Percentiles rank a stretch among this genome's conserved stretches.
These are phyloP conservation scores for Tylochromis polylepis DNA, from an alignment of 2,113 vertebrate genomes.

Conservation along the genomic window DNA sequence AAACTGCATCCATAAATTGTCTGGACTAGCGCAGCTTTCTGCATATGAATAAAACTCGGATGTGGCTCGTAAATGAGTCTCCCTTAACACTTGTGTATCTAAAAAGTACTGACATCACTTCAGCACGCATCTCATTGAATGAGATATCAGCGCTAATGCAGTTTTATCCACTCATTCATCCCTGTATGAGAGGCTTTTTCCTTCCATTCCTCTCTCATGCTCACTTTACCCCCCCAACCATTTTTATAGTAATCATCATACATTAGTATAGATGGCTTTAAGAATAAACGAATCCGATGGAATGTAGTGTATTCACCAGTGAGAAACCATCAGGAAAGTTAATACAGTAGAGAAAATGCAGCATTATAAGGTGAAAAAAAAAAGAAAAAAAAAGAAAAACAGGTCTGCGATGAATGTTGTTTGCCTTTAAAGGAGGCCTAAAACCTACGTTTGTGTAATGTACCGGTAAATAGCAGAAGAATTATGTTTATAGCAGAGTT, in stretches of 20 bases:
- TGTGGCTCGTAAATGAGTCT: background rate
- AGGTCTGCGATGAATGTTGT: background rate
- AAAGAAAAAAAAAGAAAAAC: background rate
- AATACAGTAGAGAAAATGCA: background rate
- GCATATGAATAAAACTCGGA: background rate
- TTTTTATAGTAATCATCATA: background rate
- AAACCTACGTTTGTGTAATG: slow-evolving; percentile 1
- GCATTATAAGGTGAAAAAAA: background rate
- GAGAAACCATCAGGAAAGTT: background rate
- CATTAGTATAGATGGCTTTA: background rate
- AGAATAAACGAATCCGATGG: background rate
- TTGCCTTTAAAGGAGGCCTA: background rate
- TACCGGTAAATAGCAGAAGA: background rate
- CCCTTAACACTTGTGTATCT: background rate
- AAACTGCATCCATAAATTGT: background rate
- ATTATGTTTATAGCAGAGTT: background rate
- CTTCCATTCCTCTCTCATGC: background rate
- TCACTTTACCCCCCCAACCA: background rate
- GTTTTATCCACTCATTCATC: background rate
- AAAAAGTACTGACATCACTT: background rate
- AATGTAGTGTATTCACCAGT: background rate
- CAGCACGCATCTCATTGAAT: background rate
- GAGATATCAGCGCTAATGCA: background rate
- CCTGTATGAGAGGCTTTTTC: background rate
- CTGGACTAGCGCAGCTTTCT: background rate